Evolutionary conservation across 2,113 vertebrate species (phyloP), one percentile per base, ranked within the genome.

Genomic region (Meles meles): DNA sequence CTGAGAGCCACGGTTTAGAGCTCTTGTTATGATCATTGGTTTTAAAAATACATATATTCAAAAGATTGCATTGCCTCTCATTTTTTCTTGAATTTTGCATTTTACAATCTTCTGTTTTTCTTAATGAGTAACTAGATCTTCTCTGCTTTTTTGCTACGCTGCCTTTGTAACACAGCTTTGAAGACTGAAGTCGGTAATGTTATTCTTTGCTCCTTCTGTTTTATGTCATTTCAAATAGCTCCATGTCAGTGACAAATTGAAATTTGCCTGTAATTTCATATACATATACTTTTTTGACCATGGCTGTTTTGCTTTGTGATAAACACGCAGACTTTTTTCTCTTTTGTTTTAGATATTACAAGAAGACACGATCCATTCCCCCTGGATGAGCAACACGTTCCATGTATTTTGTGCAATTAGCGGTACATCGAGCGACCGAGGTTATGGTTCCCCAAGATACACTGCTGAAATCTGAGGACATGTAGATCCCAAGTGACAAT

Each of bases 331-430:
- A 90, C 95, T 61, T 93, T 2, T 2, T 96, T 98, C 20, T 7
- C 20, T 18, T 72, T 97, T 96, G 23, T 72, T 97, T 57, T 97
- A 99, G 99, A 99, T 99, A 96, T 99, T 99, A 97, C 99, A 99
- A 55, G 99, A 99, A 98, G 99, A 99, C 37, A 98, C 99, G 44
- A 99, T 99, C 98, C 99, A 99, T 69, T 99, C 99, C 0, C 98
- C 99, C 0, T 99, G 99, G 98, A 97, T 99, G 94, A 99, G 99
- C 47, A 99, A 99, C 98, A 99, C 99, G 7, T 97, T 99, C 27
- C 99, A 99, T 0, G 99, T 99, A 89, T 99, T 99, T 96, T 99
- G 99, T 85, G 99, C 99, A 1, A 99, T 99, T 98, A 99, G 99
- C 1, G 99, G 99, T 82, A 99, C 99, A 0, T 98, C 99, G 18